Percentiles rank a stretch among this genome's conserved stretches.
Conservation (phyloP, 2,888 invertebrate genomes). For the Margaritifera margaritifera region DNA sequence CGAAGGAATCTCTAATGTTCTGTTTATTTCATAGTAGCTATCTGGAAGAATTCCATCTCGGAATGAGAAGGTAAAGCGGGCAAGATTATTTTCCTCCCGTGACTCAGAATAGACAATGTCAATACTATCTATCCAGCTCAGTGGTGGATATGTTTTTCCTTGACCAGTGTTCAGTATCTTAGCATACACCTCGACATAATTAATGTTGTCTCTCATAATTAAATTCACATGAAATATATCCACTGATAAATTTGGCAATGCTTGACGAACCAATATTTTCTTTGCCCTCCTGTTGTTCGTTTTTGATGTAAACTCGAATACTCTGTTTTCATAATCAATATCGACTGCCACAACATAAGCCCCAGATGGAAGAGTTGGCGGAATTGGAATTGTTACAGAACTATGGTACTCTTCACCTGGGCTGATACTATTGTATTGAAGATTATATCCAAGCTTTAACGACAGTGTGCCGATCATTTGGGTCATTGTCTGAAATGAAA, state of each 20-base stretch:
- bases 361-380: conserved; percentile 13
- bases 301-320: conserved; percentile 13
- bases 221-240: not conserved
- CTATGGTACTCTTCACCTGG: not conserved
- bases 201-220: not conserved
- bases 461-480: too few relatives aligned
- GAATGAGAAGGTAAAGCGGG: too few relatives aligned
- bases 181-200: too few relatives aligned
- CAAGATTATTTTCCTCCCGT: too few relatives aligned
- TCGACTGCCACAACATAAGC: conserved; percentile 10
- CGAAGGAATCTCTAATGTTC: not conserved
- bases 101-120: too few relatives aligned
- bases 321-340: conserved; percentile 1
- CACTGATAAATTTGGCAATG: conserved; percentile 7
- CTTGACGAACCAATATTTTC: conserved; percentile 1
- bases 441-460: too few relatives aligned
- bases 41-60: not conserved
- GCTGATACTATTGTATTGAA: not conserved
- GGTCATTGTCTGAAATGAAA: too few relatives aligned
- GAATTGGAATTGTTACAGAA: conserved; percentile 2
- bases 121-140: too few relatives aligned
- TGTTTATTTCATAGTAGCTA: not conserved
- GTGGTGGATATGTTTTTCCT: too few relatives aligned
- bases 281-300: conserved; percentile 8
- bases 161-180: too few relatives aligned